These are phyloP conservation scores for Ochotona princeps DNA, from an alignment of 2,113 vertebrate genomes.

Conservation along the genomic window DNA sequence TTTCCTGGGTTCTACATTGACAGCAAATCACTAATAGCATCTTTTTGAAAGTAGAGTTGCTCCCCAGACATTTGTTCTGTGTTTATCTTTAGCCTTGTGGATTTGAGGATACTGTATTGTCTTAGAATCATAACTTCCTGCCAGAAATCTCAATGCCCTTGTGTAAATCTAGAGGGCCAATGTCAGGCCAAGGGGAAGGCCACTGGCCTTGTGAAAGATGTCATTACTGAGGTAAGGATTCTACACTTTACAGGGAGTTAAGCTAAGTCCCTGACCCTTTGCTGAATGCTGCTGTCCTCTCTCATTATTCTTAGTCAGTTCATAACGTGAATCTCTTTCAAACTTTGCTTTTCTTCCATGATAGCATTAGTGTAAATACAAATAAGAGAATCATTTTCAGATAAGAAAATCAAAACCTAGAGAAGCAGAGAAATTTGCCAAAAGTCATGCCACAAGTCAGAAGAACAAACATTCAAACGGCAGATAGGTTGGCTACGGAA, in stretches of 20 bases:
- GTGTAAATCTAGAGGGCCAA: slow-evolving; percentile 22
- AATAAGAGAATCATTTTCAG: background rate
- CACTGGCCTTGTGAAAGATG: background rate
- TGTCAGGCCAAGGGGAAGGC: background rate
- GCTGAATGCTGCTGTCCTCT: background rate
- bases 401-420: background rate
- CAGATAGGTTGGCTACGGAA: background rate
- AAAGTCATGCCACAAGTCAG: background rate
- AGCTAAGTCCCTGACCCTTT: background rate
- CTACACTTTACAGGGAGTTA: background rate
- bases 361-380: background rate
- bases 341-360: background rate
- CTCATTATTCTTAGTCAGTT: background rate
- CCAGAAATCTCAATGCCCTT: slow-evolving; percentile 38
- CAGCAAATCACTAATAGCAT: slow-evolving; percentile 59
- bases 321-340: background rate
- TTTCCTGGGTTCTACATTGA: slow-evolving; percentile 63
- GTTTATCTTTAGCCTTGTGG: slow-evolving; percentile 55
- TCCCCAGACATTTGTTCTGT: slow-evolving; percentile 44
- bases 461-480: slow-evolving; percentile 20
- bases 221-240: background rate
- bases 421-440: background rate
- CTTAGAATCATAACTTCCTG: slow-evolving; percentile 35
- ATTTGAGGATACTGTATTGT: slow-evolving; percentile 17
- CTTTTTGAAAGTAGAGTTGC: background rate